phyloP scores from a whole-genome alignment of 2,888 invertebrate species.

The Odontomyia ornata region DNA sequence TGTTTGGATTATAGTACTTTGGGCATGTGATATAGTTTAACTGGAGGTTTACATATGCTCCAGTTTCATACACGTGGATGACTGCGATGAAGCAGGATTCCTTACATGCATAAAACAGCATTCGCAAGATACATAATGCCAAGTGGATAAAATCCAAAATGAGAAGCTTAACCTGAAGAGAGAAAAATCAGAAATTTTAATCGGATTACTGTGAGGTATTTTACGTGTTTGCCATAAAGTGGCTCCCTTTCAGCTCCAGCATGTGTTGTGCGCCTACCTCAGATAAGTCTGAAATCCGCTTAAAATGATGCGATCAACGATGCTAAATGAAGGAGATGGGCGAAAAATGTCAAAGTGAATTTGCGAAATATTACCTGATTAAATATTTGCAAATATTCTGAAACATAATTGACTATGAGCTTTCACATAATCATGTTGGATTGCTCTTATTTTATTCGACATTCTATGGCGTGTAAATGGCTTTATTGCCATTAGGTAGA shows the following conservation, averaged over 20 bases:
- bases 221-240: neutral
- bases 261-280: neutral
- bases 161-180: neutral
- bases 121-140: neutral
- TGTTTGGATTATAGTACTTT: neutral
- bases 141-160: neutral
- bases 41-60: neutral
- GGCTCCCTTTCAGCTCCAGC: neutral
- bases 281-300: conserved; percentile 5
- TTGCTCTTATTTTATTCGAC: too few relatives aligned
- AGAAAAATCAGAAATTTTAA: conserved; percentile 24
- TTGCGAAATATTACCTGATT: neutral
- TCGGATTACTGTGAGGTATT: conserved; percentile 1
- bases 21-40: neutral
- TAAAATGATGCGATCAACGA: neutral
- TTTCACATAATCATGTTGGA: too few relatives aligned
- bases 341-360: neutral
- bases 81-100: neutral
- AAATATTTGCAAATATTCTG: too few relatives aligned
- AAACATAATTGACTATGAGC: too few relatives aligned
- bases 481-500: too few relatives aligned
- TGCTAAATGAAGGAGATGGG: neutral
- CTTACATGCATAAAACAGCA: neutral
- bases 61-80: neutral
- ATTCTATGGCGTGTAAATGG: too few relatives aligned